phyloP scores from a whole-genome alignment of 2,888 invertebrate genomes.

The Antheraea assamensis region DNA sequence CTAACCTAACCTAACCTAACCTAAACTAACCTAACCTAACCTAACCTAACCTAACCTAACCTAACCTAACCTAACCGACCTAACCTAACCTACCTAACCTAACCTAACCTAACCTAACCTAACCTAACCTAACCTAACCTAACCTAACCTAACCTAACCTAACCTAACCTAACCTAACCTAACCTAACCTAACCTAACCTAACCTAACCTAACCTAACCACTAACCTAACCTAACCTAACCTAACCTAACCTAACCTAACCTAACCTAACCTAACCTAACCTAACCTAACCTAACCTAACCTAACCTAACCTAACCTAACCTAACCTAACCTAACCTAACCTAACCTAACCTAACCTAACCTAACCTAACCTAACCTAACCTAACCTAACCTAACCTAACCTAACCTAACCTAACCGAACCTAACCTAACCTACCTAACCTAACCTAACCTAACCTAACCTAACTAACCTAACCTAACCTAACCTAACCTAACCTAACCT shows the following conservation, averaged over 20 bases:
- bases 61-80: slow-evolving; percentile 29
- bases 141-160: slow-evolving; percentile 28
- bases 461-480: slow-evolving; percentile 22
- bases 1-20: slow-evolving; percentile 27
- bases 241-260: slow-evolving; percentile 29
- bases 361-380: slow-evolving; percentile 17
- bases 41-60: slow-evolving; percentile 27
- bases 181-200: slow-evolving; percentile 28
- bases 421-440: no score
- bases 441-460: slow-evolving; percentile 22
- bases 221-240: slow-evolving; percentile 13
- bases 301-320: slow-evolving; percentile 27
- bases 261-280: slow-evolving; percentile 25
- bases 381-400: slow-evolving; percentile 31
- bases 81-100: no score
- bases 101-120: slow-evolving; percentile 28
- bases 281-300: slow-evolving; percentile 26
- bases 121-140: slow-evolving; percentile 30
- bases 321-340: slow-evolving; percentile 29
- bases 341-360: slow-evolving; percentile 28
- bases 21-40: slow-evolving; percentile 26
- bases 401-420: slow-evolving; percentile 32
- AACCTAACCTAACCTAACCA: slow-evolving; percentile 6
- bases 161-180: slow-evolving; percentile 30
- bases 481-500: slow-evolving; percentile 25